Percentiles rank a stretch among this genome's conserved stretches.
Conservation (phyloP, 2,888 invertebrate genomes). For the Timandra comae region DNA sequence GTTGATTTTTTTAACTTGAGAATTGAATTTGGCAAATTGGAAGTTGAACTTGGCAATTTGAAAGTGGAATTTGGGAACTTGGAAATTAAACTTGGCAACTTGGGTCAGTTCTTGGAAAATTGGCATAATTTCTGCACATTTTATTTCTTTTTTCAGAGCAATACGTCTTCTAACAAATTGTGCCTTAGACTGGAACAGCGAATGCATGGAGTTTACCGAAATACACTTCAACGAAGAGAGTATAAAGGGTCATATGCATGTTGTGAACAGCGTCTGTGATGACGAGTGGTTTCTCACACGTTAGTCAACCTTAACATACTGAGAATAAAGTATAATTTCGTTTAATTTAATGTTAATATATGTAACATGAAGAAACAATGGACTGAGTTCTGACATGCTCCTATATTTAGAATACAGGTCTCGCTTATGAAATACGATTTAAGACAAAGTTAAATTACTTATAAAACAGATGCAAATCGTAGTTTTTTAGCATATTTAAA, state of each 20-base stretch:
- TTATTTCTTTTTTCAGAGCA: constrained; percentile 43
- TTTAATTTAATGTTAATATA: not conserved
- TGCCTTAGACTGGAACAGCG: constrained; percentile 60
- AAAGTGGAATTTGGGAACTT: no score
- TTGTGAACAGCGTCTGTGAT: constrained; percentile 50
- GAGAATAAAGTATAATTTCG: not conserved
- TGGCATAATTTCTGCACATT: not conserved
- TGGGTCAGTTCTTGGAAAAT: not conserved
- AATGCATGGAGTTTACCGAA: constrained; percentile 57
- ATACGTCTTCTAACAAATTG: constrained; percentile 53
- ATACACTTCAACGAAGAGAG: constrained; percentile 58
- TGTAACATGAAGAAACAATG: not conserved
- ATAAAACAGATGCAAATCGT: no score
- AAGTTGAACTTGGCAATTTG: no score
- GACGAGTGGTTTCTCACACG: constrained; percentile 48
- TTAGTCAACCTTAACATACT: constrained; percentile 26
- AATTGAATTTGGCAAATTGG: no score
- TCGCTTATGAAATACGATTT: no score
- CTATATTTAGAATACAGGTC: not conserved
- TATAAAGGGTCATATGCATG: constrained; percentile 59
- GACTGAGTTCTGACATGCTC: not conserved
- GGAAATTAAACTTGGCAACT: no score
- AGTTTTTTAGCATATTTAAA: no score
- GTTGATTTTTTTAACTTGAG: no score
- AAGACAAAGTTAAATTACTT: no score